These are phyloP conservation scores for Trematocara marginatum DNA, from an alignment of 2,113 vertebrate genomes.

Conservation along the genomic window DNA sequence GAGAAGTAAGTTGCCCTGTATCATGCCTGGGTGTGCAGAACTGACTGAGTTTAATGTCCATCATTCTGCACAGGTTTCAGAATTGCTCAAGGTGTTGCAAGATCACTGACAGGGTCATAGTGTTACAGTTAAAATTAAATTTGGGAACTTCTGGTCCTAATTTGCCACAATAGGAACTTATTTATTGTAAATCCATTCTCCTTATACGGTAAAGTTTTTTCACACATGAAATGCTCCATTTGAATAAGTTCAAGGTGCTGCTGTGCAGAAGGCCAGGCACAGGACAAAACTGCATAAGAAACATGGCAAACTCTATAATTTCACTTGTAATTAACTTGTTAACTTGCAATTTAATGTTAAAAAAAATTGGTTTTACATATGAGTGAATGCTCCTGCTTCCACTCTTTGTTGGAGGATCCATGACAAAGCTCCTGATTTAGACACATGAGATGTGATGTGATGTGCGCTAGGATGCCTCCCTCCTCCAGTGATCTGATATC, in stretches of 20 bases:
- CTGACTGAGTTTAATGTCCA: background rate
- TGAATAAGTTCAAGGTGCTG: background rate
- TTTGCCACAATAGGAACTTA: background rate
- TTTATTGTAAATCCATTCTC: background rate
- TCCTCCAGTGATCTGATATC: constrained; percentile 46
- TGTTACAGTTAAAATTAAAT: background rate
- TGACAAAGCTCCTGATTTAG: constrained; percentile 8
- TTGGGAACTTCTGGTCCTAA: background rate
- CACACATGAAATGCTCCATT: background rate
- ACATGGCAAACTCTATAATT: background rate
- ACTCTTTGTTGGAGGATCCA: background rate
- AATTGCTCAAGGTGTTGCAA: background rate
- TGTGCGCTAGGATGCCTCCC: constrained; percentile 20
- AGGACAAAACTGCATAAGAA: background rate
- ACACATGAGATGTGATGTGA: constrained; percentile 29
- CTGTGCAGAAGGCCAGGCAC: background rate
- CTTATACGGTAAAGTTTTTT: background rate
- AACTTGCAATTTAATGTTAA: background rate
- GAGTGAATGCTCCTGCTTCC: background rate
- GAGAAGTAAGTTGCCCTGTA: background rate
- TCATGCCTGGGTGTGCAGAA: background rate
- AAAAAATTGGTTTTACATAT: background rate
- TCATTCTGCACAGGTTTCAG: background rate
- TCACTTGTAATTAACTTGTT: background rate
- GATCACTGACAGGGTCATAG: background rate